These are phyloP conservation scores for Calliphora vomitoria DNA, from an alignment of 2,888 invertebrate species.

Conservation along the genomic window DNA sequence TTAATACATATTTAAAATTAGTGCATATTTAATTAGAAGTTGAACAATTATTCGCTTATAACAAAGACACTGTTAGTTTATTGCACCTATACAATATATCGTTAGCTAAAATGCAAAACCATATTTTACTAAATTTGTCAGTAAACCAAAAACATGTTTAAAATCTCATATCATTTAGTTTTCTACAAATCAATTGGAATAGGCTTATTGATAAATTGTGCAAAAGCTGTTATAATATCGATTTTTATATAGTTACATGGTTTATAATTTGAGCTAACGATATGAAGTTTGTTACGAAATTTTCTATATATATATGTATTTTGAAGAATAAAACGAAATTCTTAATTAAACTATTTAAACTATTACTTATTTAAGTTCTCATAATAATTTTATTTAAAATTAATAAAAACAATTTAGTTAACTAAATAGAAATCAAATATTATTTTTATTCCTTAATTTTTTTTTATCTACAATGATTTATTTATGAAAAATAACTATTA, in stretches of 20 bases:
- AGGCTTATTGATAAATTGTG: no score
- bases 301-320: conserved; percentile 9
- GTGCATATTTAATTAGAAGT: background rate
- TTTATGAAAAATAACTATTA: conserved; percentile 82
- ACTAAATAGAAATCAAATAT: background rate
- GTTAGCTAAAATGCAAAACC: no score
- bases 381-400: conserved; percentile 22
- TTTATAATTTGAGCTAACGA: background rate
- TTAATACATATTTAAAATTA: conserved; percentile 22
- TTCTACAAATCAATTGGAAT: no score
- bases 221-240: no score
- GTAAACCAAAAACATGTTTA: no score
- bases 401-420: conserved; percentile 12
- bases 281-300: conserved; percentile 35
- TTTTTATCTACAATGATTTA: background rate
- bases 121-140: no score
- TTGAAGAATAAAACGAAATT: conserved; percentile 38
- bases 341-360: conserved; percentile 33
- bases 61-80: conserved; percentile 31
- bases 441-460: background rate
- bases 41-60: background rate
- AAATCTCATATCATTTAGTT: no score
- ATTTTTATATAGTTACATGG: no score
- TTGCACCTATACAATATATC: background rate
- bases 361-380: conserved; percentile 33